These are phyloP conservation scores for Lagria hirta DNA, from an alignment of 2,888 invertebrate species.

Conservation along the genomic window DNA sequence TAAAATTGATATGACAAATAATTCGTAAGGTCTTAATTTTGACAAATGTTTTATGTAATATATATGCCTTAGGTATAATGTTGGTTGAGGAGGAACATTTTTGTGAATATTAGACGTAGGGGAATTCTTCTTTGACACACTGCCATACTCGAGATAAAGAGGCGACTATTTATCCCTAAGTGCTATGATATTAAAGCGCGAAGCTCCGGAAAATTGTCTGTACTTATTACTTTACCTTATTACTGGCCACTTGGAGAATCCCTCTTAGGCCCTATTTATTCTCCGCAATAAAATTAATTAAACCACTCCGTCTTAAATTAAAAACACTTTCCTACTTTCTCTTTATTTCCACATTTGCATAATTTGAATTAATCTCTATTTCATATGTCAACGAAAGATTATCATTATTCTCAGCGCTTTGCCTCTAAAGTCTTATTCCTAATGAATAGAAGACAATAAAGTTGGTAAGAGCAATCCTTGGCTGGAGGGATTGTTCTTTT, in stretches of 20 bases:
- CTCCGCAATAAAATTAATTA: slow-evolving; percentile 26
- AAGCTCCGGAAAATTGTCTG: slow-evolving; percentile 17
- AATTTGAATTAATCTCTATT: too few species aligned
- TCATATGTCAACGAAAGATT: too few species aligned
- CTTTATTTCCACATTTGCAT: too few species aligned
- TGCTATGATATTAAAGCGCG: slow-evolving; percentile 21
- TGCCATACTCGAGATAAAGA: slow-evolving; percentile 32
- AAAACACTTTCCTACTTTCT: too few species aligned
- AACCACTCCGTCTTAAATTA: slow-evolving; percentile 13
- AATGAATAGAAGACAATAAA: too few species aligned
- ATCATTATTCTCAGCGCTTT: too few species aligned
- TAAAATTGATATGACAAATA: too few species aligned
- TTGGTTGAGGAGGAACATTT: slow-evolving; percentile 34
- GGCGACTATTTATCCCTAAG: slow-evolving; percentile 30
- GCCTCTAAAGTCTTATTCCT: too few species aligned
- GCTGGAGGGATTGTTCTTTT: slow-evolving; percentile 7
- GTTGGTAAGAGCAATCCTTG: too few species aligned
- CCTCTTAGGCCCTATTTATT: slow-evolving; percentile 15
- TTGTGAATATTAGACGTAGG: slow-evolving; percentile 31
- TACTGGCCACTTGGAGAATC: slow-evolving; percentile 18
- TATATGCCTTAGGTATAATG: too few species aligned
- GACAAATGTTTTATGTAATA: too few species aligned
- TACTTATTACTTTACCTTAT: slow-evolving; percentile 26
- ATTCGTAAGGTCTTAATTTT: too few species aligned
- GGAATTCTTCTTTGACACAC: slow-evolving; percentile 29